These are phyloP conservation scores for Drosophila virilis DNA, from an alignment of 1,140 invertebrate genomes.

Conservation along the genomic window DNA sequence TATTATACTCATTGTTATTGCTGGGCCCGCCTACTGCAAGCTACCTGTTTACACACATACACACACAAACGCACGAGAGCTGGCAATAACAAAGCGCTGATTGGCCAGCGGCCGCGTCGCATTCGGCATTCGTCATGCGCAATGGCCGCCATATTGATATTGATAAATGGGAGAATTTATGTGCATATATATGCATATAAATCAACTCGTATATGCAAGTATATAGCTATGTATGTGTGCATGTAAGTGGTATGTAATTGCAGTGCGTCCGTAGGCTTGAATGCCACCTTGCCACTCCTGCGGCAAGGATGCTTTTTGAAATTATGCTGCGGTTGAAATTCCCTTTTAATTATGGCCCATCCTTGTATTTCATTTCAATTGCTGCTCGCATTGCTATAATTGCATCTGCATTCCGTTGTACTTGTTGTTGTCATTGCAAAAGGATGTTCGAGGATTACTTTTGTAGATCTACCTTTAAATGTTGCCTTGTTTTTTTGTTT, in stretches of 20 bases:
- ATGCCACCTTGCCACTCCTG: conserved; percentile 22
- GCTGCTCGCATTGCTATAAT: conserved; percentile 29
- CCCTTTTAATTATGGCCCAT: conserved; percentile 20
- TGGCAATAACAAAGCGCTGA: conserved; percentile 62
- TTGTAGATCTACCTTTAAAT: not conserved
- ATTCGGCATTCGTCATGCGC: conserved; percentile 66
- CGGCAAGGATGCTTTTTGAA: conserved; percentile 28
- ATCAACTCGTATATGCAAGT: conserved; percentile 4
- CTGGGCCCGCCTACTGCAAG: conserved; percentile 57
- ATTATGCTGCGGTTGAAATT: conserved; percentile 14
- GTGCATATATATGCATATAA: conserved; percentile 2
- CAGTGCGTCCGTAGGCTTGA: conserved; percentile 24
- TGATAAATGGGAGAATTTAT: conserved; percentile 18
- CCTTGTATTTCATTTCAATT: conserved; percentile 34
- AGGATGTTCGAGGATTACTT: conserved; percentile 6
- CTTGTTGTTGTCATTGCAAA: conserved; percentile 10
- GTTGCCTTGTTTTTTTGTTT: not conserved
- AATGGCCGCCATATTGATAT: conserved; percentile 76
- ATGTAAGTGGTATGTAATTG: conserved; percentile 18
- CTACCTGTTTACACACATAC: conserved; percentile 58
- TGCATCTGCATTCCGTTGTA: conserved; percentile 17
- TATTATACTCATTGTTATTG: conserved; percentile 21
- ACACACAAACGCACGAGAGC: conserved; percentile 1
- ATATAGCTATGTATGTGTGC: not conserved
- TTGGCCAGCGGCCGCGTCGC: conserved; percentile 51